phyloP scores from a whole-genome alignment of 2,113 vertebrate genomes.

The Zeus faber region DNA sequence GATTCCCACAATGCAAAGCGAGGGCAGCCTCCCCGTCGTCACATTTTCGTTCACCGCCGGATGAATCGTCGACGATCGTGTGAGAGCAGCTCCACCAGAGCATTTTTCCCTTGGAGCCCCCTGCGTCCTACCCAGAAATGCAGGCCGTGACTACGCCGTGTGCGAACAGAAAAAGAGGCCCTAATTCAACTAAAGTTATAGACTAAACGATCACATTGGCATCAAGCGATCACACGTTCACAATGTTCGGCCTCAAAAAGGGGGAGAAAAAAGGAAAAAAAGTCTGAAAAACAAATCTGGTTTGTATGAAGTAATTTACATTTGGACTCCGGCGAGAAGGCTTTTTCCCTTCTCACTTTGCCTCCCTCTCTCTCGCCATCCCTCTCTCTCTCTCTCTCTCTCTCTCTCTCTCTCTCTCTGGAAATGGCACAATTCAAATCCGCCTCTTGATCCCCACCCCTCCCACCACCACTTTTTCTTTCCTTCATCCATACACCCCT shows the following conservation, averaged over 20 bases:
- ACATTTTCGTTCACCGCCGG: too few species aligned
- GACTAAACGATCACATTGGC: too few species aligned
- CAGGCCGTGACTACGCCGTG: too few species aligned
- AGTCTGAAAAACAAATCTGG: constrained; percentile 16
- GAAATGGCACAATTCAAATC: not conserved
- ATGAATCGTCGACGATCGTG: too few species aligned
- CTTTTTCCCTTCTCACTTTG: constrained; percentile 38
- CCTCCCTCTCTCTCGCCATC: constrained; percentile 28
- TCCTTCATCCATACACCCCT: constrained; percentile 17
- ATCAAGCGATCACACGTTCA: too few species aligned
- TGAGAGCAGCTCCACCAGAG: too few species aligned
- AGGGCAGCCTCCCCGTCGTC: constrained; percentile 38
- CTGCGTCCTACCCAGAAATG: too few species aligned
- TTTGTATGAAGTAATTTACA: constrained; percentile 8
- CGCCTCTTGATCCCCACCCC: not conserved
- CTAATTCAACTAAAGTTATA: too few species aligned
- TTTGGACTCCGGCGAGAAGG: constrained; percentile 12
- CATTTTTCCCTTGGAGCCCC: too few species aligned
- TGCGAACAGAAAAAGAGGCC: too few species aligned
- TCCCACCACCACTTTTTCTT: constrained; percentile 5
- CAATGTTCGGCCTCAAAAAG: too few species aligned
- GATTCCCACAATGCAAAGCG: constrained; percentile 56
- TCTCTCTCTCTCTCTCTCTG: not conserved
- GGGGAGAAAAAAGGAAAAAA: too few species aligned
- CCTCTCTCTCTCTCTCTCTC: constrained; percentile 12